A percentile compares a stretch with the other conserved stretches of the same genome.
These are phyloP conservation scores for Odontophorus gujanensis DNA, from an alignment of 2,113 vertebrate genomes.

Conservation along the genomic window DNA sequence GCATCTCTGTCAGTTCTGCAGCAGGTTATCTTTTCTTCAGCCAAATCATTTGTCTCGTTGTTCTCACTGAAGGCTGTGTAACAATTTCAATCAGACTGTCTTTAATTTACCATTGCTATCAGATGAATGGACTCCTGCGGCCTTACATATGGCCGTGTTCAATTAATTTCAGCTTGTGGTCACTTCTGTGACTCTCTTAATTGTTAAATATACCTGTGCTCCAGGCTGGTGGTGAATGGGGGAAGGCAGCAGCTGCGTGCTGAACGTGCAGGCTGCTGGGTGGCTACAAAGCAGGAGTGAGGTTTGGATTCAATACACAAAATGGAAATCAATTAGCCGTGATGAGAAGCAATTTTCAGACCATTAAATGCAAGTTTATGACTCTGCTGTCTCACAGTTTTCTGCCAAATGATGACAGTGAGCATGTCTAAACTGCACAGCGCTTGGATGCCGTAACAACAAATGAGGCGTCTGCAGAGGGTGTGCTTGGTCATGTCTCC, in stretches of 20 bases:
- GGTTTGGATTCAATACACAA: not conserved
- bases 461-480: conserved; percentile 24
- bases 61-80: not conserved
- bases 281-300: not conserved
- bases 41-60: not conserved
- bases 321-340: conserved; percentile 17
- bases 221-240: not conserved
- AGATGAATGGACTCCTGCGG: not conserved
- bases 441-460: conserved; percentile 26
- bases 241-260: not conserved
- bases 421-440: conserved; percentile 9
- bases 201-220: not conserved
- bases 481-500: conserved; percentile 3
- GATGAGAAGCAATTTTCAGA: not conserved
- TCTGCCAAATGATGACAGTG: not conserved
- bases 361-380: conserved; percentile 39
- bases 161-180: not conserved
- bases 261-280: fast-evolving
- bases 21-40: not conserved
- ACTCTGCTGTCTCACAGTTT: conserved; percentile 4
- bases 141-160: not conserved
- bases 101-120: not conserved
- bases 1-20: not conserved
- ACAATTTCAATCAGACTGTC: not conserved
- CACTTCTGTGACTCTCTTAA: not conserved